These are phyloP conservation scores for Antigone vipio DNA, from an alignment of 2,113 vertebrate genomes.

Conservation along the genomic window DNA sequence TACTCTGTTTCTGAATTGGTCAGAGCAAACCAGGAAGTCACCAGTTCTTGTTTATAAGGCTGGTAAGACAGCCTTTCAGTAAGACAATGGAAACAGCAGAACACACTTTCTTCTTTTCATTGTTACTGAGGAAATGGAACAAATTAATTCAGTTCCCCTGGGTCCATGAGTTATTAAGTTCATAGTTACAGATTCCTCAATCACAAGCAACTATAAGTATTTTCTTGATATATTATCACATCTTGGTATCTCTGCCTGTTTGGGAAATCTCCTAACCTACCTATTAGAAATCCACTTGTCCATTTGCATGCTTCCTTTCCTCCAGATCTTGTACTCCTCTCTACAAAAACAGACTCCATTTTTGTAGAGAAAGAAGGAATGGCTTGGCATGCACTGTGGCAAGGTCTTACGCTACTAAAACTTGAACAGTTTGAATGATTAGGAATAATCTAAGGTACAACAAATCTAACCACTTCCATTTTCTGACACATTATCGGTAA, in stretches of 20 bases:
- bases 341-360: not conserved
- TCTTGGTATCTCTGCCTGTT: not conserved
- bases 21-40: not conserved
- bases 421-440: not conserved
- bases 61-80: not conserved
- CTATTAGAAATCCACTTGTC: not conserved
- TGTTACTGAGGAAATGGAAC: not conserved
- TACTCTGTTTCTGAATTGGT: not conserved
- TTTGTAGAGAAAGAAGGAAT: not conserved
- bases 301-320: not conserved
- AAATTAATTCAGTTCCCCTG: not conserved
- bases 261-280: not conserved
- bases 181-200: not conserved
- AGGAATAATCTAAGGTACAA: not conserved
- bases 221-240: not conserved
- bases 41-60: not conserved
- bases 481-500: not conserved
- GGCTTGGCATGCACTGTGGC: not conserved
- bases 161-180: not conserved
- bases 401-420: not conserved
- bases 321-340: not conserved
- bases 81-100: not conserved
- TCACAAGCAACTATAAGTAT: not conserved
- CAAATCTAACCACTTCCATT: not conserved
- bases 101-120: not conserved